Evolutionary conservation across 2,113 vertebrate genomes (phyloP), one percentile per base, ranked within the genome.

Genomic region (Microcebus murinus): DNA sequence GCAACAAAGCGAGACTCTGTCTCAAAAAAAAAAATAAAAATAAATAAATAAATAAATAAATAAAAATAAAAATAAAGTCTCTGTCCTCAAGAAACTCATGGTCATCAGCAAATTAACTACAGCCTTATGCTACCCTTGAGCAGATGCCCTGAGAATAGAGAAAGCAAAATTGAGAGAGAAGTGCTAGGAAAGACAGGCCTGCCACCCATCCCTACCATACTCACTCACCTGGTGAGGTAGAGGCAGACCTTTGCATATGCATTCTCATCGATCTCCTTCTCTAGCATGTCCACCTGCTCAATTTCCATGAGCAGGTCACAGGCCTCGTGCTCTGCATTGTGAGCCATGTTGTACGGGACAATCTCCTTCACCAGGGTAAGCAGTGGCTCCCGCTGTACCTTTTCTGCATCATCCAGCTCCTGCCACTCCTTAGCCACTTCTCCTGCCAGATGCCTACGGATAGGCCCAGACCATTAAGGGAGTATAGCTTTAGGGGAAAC

Each of bases 351-450:
- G 96, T 99, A 99, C 14, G 99, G 99, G 15, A 99, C 99, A 0
- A 99, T 99, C 97, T 99, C 99, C 96, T 99, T 99, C 84, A 99
- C 99, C 27, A 99, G 98, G 59, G 99, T 99, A 59, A 99, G 98
- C 21, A 99, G 98, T 0, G 99, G 99, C 95, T 99, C 99, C 97
- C 99, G 99, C 97, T 99, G 99, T 11, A 98, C 98, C 97, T 99
- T 99, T 97, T 99, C 99, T 0, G 98, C 99, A 85, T 99, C 99
- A 96, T 99, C 99, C 0, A 99, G 99, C 97, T 99, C 99, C 97
- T 99, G 99, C 99, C 99, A 99, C 95, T 99, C 99, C 94, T 99
- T 99, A 8, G 99, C 99, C 88, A 99, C 99, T 95, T 99, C 99
- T 63, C 99, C 99, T 18, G 99, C 99, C 87, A 99, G 98, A 93